A percentile compares a stretch with the other conserved stretches of the same genome.
These are phyloP conservation scores for Cheilosia variabilis DNA, from an alignment of 2,888 invertebrate genomes.

Conservation along the genomic window DNA sequence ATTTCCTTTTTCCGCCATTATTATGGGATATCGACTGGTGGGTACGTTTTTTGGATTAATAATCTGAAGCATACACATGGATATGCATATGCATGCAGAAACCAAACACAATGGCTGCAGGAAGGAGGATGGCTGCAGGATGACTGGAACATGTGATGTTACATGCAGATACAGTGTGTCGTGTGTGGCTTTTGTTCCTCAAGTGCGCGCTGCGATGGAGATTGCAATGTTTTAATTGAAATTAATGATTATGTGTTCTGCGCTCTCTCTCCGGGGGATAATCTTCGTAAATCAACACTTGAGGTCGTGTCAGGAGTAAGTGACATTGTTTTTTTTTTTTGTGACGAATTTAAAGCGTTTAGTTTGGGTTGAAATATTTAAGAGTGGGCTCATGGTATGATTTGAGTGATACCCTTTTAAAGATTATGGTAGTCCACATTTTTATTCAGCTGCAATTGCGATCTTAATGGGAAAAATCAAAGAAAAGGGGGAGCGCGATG, in stretches of 20 bases:
- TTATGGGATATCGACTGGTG: conserved; percentile 38
- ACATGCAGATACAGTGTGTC: conserved; percentile 52
- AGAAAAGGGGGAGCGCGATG: no score
- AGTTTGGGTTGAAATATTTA: background rate
- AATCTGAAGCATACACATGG: conserved; percentile 6
- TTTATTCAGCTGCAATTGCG: no score
- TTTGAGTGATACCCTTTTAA: no score
- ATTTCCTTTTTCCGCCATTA: conserved; percentile 32
- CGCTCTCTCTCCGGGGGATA: conserved; percentile 35
- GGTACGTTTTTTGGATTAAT: conserved; percentile 50
- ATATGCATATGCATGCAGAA: background rate
- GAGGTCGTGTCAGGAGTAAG: background rate
- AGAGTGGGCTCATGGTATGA: background rate
- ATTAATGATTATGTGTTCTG: conserved; percentile 66
- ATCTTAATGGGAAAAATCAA: no score
- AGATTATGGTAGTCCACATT: no score
- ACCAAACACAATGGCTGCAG: background rate
- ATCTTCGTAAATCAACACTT: conserved; percentile 66
- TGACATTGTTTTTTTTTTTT: background rate
- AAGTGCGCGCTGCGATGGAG: conserved; percentile 25
- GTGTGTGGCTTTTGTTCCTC: conserved; percentile 25
- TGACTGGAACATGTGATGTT: conserved; percentile 28
- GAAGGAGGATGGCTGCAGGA: background rate
- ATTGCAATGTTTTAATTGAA: conserved; percentile 68
- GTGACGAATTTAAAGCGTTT: background rate